Evolutionary conservation across 2,113 vertebrate genomes (phyloP), one percentile per base, ranked within the genome.

Genomic region (Scophthalmus maximus): DNA sequence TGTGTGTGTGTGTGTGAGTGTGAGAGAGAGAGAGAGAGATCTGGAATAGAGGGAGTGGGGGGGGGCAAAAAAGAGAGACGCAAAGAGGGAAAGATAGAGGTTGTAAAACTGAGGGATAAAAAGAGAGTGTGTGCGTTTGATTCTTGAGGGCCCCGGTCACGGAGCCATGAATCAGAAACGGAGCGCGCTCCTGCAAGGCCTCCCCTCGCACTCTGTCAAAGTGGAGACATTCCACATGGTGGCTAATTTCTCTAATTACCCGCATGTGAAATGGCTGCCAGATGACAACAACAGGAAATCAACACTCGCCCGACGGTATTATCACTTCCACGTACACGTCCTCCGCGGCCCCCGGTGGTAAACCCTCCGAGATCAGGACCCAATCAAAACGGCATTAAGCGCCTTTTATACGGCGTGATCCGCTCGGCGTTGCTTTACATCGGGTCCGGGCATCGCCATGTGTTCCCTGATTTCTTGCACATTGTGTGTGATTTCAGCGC

Each of bases 231-330:
- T 93, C 92, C 95, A 94, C 91, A 92, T 78, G 89, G 86, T 90
- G 89, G 90, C 90, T 94, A 93, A 94, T 93, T 92, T 91, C 84
- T 91, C 88, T 94, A 93, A 94, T 95, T 93, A 92, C 88, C 81
- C 93, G 91, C 93, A 81, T 87, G 90, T 91, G 92, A 91, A 95
- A 90, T 87, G 84, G 78, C 83, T 93, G 90, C 94, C 92, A 94
- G 93, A 89, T 91, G 90, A 83, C 81, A 79, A 73, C 79, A 85
- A 82, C 90, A 93, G 92, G 90, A 91, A 93, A 88, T 89, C 89
- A 87, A 68, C 77, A 91, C 79, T 86, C 68, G 34, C 47, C 34
- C 8, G 8, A 51, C 57, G 23, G 55, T 34, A 60, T 85, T 77
- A 75, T 70, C 51, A 61, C 84, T 74, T 79, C 27, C 11, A 68